Percentiles rank a stretch among this genome's conserved stretches.
phyloP scores from a whole-genome alignment of 35 echinoderm and acorn worm species.

The Strongylocentrotus purpuratus region DNA sequence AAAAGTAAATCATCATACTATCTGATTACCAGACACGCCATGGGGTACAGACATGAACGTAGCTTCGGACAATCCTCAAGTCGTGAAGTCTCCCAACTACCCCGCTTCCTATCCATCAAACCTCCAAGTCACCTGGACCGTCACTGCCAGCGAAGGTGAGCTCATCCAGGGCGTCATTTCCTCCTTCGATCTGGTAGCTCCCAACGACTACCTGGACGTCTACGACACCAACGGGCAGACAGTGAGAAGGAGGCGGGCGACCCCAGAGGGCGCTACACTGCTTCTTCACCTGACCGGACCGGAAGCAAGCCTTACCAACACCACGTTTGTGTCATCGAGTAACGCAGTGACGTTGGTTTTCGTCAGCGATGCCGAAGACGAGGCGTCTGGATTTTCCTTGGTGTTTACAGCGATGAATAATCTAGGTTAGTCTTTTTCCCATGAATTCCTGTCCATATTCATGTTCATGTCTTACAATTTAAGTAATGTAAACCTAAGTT shows the following conservation, averaged over 20 bases:
- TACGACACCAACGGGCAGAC: constrained; percentile 14
- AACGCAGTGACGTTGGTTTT: not conserved
- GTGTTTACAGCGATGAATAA: not conserved
- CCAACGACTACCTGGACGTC: constrained; percentile 42
- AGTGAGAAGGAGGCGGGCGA: not conserved
- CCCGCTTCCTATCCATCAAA: constrained; percentile 47
- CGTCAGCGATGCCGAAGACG: not conserved
- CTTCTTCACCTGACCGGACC: constrained; percentile 25
- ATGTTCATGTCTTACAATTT: too few relatives aligned
- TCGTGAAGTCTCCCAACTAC: constrained; percentile 38
- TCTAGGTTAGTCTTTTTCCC: not conserved
- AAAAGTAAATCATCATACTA: too few relatives aligned
- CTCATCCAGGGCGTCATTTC: constrained; percentile 30
- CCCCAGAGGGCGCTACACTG: not conserved
- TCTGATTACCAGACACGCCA: not conserved
- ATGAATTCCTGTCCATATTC: not conserved
- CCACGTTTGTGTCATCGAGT: not conserved
- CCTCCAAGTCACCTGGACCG: constrained; percentile 34
- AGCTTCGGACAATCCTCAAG: not conserved
- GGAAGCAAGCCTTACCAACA: not conserved
- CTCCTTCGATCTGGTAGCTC: constrained; percentile 20
- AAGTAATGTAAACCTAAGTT: too few relatives aligned
- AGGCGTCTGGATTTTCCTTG: not conserved
- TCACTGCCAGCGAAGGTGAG: constrained; percentile 4
- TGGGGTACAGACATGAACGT: constrained; percentile 27